Conservation (phyloP, 2,797 vertebrate species). For the Onychomys arenicola region DNA sequence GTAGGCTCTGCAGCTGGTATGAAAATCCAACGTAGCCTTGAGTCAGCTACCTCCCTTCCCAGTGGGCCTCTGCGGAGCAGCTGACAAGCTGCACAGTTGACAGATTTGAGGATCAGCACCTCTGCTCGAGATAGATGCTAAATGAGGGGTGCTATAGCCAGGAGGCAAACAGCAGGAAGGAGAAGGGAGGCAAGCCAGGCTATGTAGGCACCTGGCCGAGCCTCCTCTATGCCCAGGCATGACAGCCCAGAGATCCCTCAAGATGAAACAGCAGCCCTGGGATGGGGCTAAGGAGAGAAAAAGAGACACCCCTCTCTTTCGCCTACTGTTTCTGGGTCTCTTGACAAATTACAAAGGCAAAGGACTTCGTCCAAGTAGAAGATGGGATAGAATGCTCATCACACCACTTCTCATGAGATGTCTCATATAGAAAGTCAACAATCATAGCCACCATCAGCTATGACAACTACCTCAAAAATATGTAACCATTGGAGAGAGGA, state of each 20-base stretch:
- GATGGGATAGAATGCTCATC: neutral
- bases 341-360: neutral
- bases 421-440: neutral
- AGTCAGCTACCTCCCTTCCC: constrained; percentile 60
- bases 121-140: constrained; percentile 60
- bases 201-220: neutral
- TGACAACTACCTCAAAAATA: neutral
- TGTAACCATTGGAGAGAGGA: neutral
- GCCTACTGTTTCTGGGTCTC: neutral
- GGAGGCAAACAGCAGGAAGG: neutral
- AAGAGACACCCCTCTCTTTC: neutral
- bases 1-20: constrained; percentile 14
- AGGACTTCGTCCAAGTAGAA: neutral
- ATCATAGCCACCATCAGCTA: neutral
- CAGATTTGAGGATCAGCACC: constrained; percentile 33
- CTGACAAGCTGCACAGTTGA: constrained; percentile 38
- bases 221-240: neutral
- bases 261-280: neutral
- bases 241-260: neutral
- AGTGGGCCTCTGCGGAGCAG: constrained; percentile 8
- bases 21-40: constrained; percentile 53
- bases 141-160: constrained; percentile 25
- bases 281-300: neutral
- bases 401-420: neutral
- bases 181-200: neutral